Conservation (phyloP, 1,140 invertebrate species). For the Wiebesia pumilae region DNA sequence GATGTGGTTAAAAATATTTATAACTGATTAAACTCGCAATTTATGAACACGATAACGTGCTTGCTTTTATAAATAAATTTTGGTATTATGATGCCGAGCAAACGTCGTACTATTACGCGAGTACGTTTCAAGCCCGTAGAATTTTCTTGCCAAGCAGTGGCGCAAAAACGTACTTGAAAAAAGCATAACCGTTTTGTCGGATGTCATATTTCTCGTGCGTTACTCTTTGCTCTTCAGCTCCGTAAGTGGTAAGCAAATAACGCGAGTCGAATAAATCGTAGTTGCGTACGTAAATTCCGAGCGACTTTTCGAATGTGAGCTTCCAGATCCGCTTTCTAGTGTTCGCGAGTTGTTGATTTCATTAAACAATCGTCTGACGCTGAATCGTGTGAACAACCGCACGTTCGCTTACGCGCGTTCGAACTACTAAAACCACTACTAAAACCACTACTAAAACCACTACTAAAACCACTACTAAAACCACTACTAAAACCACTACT, state of each 20-base stretch:
- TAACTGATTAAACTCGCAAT: not conserved
- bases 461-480: no score
- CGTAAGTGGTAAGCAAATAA: not conserved
- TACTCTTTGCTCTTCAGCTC: not conserved
- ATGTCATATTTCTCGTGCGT: not conserved
- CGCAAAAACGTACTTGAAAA: not conserved
- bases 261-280: conserved; percentile 20
- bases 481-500: no score
- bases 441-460: no score
- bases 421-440: no score
- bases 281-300: not conserved
- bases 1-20: no score
- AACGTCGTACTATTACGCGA: not conserved
- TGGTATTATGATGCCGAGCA: not conserved
- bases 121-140: not conserved
- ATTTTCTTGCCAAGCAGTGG: not conserved
- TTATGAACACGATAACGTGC: not conserved
- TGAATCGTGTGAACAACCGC: not conserved
- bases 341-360: not conserved
- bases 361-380: conserved; percentile 26
- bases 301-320: not conserved
- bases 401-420: no score
- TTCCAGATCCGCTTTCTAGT: not conserved
- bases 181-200: not conserved
- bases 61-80: not conserved